Percentiles rank a stretch among this genome's conserved stretches.
Evolutionary conservation across 1,140 invertebrate species (phyloP).

Genomic region (Anastrepha ludens): DNA sequence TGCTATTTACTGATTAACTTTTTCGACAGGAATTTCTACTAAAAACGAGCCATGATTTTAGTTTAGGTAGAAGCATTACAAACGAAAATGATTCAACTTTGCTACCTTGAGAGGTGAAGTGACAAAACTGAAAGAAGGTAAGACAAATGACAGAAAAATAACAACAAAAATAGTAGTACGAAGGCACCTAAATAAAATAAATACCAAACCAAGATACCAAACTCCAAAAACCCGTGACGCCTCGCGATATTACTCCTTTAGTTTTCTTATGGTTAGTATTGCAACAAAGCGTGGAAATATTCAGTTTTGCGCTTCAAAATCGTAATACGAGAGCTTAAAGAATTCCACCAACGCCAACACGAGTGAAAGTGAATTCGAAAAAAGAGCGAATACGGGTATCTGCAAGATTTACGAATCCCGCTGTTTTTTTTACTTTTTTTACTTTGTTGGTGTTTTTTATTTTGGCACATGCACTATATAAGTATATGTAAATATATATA

Average conservation of each 20-base stretch:
- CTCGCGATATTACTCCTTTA: neutral
- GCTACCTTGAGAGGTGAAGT: neutral
- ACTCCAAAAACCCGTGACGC: constrained; percentile 10
- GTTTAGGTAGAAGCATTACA: neutral
- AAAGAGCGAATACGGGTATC: neutral
- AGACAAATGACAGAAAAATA: neutral
- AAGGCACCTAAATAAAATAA: constrained; percentile 10
- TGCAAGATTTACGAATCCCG: constrained; percentile 25
- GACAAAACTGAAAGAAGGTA: neutral
- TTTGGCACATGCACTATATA: neutral
- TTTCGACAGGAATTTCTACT: neutral
- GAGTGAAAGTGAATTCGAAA: constrained; percentile 39
- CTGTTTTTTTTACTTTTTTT: neutral
- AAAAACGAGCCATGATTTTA: neutral
- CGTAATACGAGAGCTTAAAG: neutral
- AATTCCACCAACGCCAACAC: constrained; percentile 34
- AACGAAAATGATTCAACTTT: constrained; percentile 9
- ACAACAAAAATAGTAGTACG: neutral
- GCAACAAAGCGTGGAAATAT: neutral
- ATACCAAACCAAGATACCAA: neutral
- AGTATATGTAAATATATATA: neutral
- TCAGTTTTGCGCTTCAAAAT: neutral
- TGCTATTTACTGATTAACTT: neutral
- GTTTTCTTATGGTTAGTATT: neutral
- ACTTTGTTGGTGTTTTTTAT: neutral